A percentile compares a stretch with the other conserved stretches of the same genome.
phyloP scores from a whole-genome alignment of 2,797 vertebrate species.

The Alca torda region DNA sequence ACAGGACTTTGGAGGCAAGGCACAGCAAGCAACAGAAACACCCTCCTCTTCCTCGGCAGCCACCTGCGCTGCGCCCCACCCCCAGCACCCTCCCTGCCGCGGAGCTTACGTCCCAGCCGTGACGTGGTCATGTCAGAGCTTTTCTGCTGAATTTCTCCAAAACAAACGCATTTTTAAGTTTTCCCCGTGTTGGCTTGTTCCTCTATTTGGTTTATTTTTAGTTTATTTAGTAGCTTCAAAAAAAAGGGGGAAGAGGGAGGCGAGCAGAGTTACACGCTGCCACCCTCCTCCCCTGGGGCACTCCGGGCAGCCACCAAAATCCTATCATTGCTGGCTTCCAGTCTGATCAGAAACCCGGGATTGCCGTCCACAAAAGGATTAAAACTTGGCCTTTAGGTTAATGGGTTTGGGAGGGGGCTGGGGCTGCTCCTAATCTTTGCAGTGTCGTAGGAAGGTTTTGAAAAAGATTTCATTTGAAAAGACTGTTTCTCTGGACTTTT shows the following conservation, averaged over 20 bases:
- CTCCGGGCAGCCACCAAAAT: not conserved
- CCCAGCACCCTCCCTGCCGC: not conserved
- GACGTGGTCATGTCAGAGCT: rapidly evolving
- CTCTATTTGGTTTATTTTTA: not conserved
- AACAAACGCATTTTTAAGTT: not conserved
- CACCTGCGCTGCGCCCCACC: not conserved
- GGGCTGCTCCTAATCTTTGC: not conserved
- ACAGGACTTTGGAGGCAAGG: not conserved
- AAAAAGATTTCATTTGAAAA: not conserved
- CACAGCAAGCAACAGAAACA: rapidly evolving
- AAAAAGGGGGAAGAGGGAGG: not conserved
- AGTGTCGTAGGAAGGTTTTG: not conserved
- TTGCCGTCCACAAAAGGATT: not conserved
- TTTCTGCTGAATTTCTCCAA: not conserved
- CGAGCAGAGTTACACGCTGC: not conserved
- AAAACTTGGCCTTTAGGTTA: conserved; percentile 1
- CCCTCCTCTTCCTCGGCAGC: not conserved
- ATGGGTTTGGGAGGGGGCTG: not conserved
- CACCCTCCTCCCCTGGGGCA: not conserved
- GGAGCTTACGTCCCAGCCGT: rapidly evolving
- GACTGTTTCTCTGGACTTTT: not conserved
- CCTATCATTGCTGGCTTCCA: not conserved
- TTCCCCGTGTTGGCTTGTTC: not conserved
- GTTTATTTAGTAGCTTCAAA: not conserved
- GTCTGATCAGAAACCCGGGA: not conserved